Evolutionary conservation across 2,888 invertebrate species (phyloP).

Genomic region (Emmelina monodactyla): DNA sequence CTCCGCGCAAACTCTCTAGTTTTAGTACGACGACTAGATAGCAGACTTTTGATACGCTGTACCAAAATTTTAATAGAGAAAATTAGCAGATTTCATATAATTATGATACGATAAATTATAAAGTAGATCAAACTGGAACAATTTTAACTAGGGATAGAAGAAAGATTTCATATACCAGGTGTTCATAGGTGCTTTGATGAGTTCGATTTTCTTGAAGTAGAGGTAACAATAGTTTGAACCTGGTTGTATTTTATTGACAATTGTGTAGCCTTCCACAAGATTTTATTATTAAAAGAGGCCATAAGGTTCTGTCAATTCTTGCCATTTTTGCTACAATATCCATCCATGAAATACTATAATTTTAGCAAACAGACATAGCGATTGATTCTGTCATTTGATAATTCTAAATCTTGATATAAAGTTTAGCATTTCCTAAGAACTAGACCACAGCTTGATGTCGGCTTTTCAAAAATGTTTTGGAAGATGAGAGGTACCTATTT

Average conservation of each 20-base stretch:
- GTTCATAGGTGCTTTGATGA: conserved; percentile 41
- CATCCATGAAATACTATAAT: conserved; percentile 52
- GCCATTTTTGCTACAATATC: conserved; percentile 53
- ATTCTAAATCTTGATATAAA: conserved; percentile 48
- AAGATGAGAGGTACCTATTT: conserved; percentile 58
- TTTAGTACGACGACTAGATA: conserved; percentile 59
- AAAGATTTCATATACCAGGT: conserved; percentile 52
- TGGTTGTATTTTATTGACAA: conserved; percentile 43
- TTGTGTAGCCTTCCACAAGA: conserved; percentile 40
- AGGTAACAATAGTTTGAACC: conserved; percentile 47
- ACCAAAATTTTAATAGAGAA: conserved; percentile 46
- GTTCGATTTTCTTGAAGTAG: conserved; percentile 42
- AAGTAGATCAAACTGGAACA: conserved; percentile 36
- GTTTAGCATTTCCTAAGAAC: conserved; percentile 52
- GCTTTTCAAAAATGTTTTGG: conserved; percentile 62
- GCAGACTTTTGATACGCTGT: conserved; percentile 55
- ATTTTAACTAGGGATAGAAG: conserved; percentile 55
- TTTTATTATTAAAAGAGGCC: conserved; percentile 27
- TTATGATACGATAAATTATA: no score
- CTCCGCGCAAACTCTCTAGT: conserved; percentile 21
- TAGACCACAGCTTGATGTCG: conserved; percentile 62
- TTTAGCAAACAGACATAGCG: conserved; percentile 43
- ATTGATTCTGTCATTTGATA: conserved; percentile 37
- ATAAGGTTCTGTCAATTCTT: conserved; percentile 42
- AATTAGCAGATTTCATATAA: conserved; percentile 22